Evolutionary conservation across 1,140 invertebrate species (phyloP), one percentile per base, ranked within the genome.

Genomic region (Eriocheir sinensis): DNA sequence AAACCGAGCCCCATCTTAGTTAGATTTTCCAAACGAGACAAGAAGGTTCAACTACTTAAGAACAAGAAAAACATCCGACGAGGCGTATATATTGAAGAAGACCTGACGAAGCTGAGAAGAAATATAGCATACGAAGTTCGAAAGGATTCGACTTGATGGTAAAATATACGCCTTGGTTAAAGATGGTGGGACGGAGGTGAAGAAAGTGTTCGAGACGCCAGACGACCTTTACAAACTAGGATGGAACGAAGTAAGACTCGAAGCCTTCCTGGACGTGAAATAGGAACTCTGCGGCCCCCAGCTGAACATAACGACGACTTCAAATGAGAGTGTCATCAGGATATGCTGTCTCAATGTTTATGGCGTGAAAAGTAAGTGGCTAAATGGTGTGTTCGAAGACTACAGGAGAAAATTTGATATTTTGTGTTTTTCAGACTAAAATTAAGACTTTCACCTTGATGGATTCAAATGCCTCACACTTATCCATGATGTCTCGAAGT

Each of bases 201-300:
- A 81, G 80, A 81, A 81, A 81, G 80, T 36, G 80, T 81, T 81
- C 27, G 80, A 81, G 34, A 81, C 34, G 34, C 80, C 80, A 36
- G 80, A 81, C 80, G 80, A 81, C 27, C 80, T 81, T 81, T 81
- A 81, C 80, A 81, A 27, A 27, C 80, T 81, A n/a, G 80, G 80
- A 30, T 81, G 80, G 80, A 81, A 81, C 34, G 80, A 81, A 36
- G 80, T 21, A 81, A 81, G 34, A 81, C 80, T 81, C n/a, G 80
- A 81, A 36, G 80, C 80, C 34, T 81, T 81, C 80, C 34, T 81
- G 34, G 80, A 81, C 34, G 34, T n/a, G 80, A 81, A 81, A 81
- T 81, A 81, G 80, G 80, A 30, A 81, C n/a, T 81, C 80, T 81
- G 80, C 80, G 80, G 27, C 21, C 80, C 80, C 80, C n/a, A 36